Base-by-base conservation (phyloP, 2,797 vertebrate species). In the Muscicapa comitata region DNA sequence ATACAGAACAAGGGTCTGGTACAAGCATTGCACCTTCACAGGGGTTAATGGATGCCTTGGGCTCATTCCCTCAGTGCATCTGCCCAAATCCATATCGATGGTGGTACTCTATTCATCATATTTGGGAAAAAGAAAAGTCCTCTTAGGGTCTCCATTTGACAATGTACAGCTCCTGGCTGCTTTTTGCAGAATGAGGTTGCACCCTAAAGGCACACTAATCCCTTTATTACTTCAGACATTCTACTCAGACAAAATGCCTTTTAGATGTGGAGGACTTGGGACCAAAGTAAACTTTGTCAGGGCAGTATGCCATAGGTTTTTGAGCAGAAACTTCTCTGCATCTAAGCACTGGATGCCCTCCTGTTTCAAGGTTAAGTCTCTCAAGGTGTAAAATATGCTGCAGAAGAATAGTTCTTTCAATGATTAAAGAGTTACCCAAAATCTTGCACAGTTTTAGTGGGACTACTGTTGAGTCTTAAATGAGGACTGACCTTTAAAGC, bases 391-490 rank as follows among this genome's bases (percentile, higher is more conserved):
- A 92, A 81, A 80, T 48, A 55, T 1, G 14, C 37, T 72, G 28
- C 58, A 67, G 53, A 88, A 90, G 18, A 90, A 38, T 8, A 59
- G 19, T 65, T 90, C 57, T 83, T 83, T 75, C 70, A 75, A 3
- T 50, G 42, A 65, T 35, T 74, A 75, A 70, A 43, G 73, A 87
- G 48, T 59, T 63, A 50, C 9, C 29, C 26, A 18, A 71, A 71
- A 53, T 55, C 31, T 81, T n/a, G 20, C 37, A 51, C 17, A 35
- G 42, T 78, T 94, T 86, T 75, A 55, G 20, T 71, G 62, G 12
- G 40, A 55, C 51, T 83, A 18, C 42, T 61, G 6, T 47, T 87
- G 20, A 82, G n/a, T n/a, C 63, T 79, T 82, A 85, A 37, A 62
- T 81, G 57, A 87, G 31, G 25, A 58, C 47, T 66, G 55, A 48